A percentile compares a stretch with the other conserved stretches of the same genome.
phyloP scores from a whole-genome alignment of 92 coral and sea anemone species.

The Pocillopora grandis region DNA sequence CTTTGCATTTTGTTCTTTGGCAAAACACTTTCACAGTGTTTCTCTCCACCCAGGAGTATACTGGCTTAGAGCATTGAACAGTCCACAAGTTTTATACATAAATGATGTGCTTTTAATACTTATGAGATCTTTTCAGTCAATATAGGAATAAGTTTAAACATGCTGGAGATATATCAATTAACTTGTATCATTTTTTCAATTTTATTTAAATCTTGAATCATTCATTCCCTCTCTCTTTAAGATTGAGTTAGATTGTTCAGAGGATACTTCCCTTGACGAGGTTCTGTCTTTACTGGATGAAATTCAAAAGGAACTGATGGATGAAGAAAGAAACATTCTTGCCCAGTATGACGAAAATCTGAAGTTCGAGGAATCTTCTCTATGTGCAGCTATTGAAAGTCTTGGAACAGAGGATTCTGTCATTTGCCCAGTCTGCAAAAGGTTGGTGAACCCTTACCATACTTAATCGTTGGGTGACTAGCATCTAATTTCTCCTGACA shows the following conservation, averaged over 20 bases:
- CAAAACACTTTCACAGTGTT: too few relatives aligned
- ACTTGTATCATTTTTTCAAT: constrained; percentile 12
- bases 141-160: too few relatives aligned
- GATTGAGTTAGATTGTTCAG: constrained; percentile 47
- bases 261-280: constrained; percentile 71
- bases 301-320: constrained; percentile 82
- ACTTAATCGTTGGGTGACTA: too few relatives aligned
- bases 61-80: too few relatives aligned
- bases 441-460: constrained; percentile 39
- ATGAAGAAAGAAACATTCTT: constrained; percentile 77
- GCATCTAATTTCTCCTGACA: too few relatives aligned
- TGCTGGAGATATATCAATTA: background rate
- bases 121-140: too few relatives aligned
- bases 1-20: too few relatives aligned
- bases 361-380: constrained; percentile 89
- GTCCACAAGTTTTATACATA: too few relatives aligned
- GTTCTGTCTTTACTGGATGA: constrained; percentile 88
- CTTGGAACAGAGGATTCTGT: constrained; percentile 81
- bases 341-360: constrained; percentile 78
- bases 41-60: too few relatives aligned
- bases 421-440: constrained; percentile 88
- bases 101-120: too few relatives aligned
- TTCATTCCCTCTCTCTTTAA: background rate
- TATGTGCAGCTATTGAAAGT: constrained; percentile 92
- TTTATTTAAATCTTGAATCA: constrained; percentile 20